A percentile compares a stretch with the other conserved stretches of the same genome.
phyloP scores from a whole-genome alignment of 92 coral and sea anemone genomes.

The Heliopora coerulea region DNA sequence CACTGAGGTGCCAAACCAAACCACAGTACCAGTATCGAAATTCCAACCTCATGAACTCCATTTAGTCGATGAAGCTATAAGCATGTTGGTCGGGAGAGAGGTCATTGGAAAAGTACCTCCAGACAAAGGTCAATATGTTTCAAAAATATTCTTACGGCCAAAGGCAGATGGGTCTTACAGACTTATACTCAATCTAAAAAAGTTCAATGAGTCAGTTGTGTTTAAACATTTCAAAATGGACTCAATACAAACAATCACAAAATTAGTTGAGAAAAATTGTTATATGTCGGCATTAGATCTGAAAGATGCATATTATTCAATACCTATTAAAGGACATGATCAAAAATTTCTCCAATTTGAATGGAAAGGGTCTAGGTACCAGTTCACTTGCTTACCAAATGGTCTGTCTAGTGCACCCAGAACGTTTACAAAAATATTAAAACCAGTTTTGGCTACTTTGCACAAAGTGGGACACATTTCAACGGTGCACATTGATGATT shows the following conservation, averaged over 20 bases:
- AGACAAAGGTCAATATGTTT: no score
- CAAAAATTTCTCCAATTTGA: constrained; percentile 36
- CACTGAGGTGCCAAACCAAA: no score
- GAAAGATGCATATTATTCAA: constrained; percentile 41
- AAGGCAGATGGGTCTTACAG: constrained; percentile 54
- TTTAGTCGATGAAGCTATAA: no score
- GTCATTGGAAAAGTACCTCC: no score
- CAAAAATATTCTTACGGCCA: constrained; percentile 30
- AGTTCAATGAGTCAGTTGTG: constrained; percentile 49
- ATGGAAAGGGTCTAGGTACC: constrained; percentile 33
- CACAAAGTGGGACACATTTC: constrained; percentile 29
- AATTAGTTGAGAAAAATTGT: constrained; percentile 48
- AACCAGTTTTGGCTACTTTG: constrained; percentile 55
- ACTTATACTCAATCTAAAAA: constrained; percentile 51
- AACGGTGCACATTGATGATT: constrained; percentile 58
- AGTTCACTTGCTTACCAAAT: constrained; percentile 49
- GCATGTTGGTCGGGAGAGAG: no score
- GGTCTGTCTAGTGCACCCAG: constrained; percentile 58
- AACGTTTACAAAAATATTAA: constrained; percentile 59
- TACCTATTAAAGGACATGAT: neutral
- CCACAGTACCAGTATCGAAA: no score
- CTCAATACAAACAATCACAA: constrained; percentile 45
- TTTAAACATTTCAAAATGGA: constrained; percentile 64
- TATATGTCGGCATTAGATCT: constrained; percentile 59
- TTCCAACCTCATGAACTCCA: no score